These are phyloP conservation scores for Odontamblyopus rebecca DNA, from an alignment of 2,797 vertebrate genomes.

Conservation along the genomic window DNA sequence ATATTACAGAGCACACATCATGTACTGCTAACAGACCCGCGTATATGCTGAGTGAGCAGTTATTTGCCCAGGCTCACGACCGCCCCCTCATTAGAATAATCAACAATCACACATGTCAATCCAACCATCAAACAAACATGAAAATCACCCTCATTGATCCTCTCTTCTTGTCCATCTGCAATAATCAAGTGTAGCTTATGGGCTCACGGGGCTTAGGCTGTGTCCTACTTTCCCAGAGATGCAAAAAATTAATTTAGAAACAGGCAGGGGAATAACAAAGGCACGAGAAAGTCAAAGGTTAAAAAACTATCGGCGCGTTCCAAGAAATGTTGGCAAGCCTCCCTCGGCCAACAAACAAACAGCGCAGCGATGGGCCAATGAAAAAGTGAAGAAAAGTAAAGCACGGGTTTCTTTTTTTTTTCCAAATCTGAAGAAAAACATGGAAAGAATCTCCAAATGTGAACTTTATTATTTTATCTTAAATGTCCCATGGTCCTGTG, in stretches of 20 bases:
- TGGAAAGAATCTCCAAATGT: background rate
- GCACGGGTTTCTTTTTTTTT: background rate
- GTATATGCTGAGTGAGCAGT: conserved; percentile 1
- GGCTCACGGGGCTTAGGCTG: conserved; percentile 25
- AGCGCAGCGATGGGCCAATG: background rate
- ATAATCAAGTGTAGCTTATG: conserved; percentile 52
- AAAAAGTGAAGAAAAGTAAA: background rate
- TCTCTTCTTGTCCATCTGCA: conserved; percentile 55
- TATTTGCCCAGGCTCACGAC: conserved; percentile 6
- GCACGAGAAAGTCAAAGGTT: conserved; percentile 20
- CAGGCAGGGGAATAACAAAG: conserved; percentile 17
- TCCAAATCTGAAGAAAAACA: background rate
- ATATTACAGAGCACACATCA: background rate
- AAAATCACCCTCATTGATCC: conserved; percentile 55
- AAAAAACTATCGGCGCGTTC: conserved; percentile 12
- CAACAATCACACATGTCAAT: conserved; percentile 43
- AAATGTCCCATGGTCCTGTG: too few species aligned
- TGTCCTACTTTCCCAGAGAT: conserved; percentile 27
- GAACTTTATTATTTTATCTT: background rate
- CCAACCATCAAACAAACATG: conserved; percentile 53
- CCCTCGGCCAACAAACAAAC: conserved; percentile 38
- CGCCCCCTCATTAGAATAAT: conserved; percentile 28
- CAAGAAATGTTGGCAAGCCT: conserved; percentile 34
- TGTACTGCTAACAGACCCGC: background rate
- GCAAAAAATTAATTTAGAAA: conserved; percentile 56